phyloP scores from a whole-genome alignment of 2,888 invertebrate genomes.

The Pseudanteris insignis region DNA sequence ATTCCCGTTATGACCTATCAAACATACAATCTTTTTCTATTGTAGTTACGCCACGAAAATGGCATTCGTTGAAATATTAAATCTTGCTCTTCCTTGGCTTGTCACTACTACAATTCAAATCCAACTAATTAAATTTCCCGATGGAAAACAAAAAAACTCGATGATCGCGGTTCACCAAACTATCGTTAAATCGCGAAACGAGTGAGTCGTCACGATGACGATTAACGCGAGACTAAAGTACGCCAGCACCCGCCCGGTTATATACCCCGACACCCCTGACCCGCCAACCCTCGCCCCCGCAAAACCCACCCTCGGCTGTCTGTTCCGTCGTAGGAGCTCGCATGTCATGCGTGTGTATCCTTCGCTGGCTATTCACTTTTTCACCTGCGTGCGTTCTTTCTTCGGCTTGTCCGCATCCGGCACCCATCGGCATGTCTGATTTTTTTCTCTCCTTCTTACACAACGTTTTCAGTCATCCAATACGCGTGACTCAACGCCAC shows the following conservation, averaged over 20 bases:
- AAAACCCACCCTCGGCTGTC: conserved; percentile 52
- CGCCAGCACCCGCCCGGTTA: conserved; percentile 64
- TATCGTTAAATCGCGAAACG: too few species aligned
- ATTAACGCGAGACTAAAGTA: conserved; percentile 63
- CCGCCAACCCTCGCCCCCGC: conserved; percentile 65
- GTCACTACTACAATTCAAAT: too few species aligned
- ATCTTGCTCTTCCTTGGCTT: too few species aligned
- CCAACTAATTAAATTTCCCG: too few species aligned
- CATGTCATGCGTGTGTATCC: conserved; percentile 39
- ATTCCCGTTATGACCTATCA: too few species aligned
- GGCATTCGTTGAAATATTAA: too few species aligned
- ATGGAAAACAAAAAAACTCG: too few species aligned
- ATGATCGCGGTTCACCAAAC: too few species aligned
- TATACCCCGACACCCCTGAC: conserved; percentile 65
- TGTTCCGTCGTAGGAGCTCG: conserved; percentile 47
- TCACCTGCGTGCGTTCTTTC: conserved; percentile 35
- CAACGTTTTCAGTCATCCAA: neutral
- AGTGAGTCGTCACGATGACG: conserved; percentile 52
- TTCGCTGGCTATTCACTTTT: conserved; percentile 44
- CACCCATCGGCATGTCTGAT: conserved; percentile 17
- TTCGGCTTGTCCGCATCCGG: conserved; percentile 35
- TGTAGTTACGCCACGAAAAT: too few species aligned
- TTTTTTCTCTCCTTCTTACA: conserved; percentile 22
- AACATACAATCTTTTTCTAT: too few species aligned
- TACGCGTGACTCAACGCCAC: conserved; percentile 6